phyloP scores from a whole-genome alignment of 2,113 vertebrate species.

The Capreolus pygargus region DNA sequence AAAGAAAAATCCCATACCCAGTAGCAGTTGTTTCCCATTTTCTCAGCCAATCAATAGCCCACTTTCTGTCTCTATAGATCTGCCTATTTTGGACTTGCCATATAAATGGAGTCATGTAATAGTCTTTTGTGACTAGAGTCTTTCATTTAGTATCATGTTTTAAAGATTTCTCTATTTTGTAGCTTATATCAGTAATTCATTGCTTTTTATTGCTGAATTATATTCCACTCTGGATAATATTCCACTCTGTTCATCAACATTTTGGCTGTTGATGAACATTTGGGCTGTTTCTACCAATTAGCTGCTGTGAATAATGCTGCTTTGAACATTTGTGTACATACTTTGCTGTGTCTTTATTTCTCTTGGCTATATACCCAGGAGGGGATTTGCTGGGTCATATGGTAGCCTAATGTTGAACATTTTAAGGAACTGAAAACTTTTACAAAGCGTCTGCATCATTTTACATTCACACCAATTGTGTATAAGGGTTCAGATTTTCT shows the following conservation, averaged over 20 bases:
- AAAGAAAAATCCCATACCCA: neutral
- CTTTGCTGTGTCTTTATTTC: neutral
- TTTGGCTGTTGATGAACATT: neutral
- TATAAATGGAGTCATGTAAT: neutral
- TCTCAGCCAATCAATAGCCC: neutral
- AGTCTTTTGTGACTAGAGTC: neutral
- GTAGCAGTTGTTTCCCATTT: neutral
- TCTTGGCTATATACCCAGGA: neutral
- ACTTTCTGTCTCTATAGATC: neutral
- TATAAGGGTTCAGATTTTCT: neutral
- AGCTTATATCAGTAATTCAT: neutral
- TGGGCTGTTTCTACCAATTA: neutral
- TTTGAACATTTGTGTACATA: neutral
- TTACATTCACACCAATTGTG: neutral
- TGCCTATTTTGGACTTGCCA: neutral
- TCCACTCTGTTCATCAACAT: no score
- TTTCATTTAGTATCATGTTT: constrained; percentile 6
- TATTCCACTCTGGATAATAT: neutral
- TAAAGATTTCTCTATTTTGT: neutral
- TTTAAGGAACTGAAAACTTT: constrained; percentile 17
- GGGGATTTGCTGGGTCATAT: neutral
- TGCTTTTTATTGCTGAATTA: constrained; percentile 11
- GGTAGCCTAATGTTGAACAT: neutral
- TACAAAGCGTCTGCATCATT: neutral
- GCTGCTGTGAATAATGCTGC: neutral